Evolutionary conservation across 2,797 vertebrate species (phyloP), one percentile per base, ranked within the genome.

Genomic region (Gymnopithys bicolor): DNA sequence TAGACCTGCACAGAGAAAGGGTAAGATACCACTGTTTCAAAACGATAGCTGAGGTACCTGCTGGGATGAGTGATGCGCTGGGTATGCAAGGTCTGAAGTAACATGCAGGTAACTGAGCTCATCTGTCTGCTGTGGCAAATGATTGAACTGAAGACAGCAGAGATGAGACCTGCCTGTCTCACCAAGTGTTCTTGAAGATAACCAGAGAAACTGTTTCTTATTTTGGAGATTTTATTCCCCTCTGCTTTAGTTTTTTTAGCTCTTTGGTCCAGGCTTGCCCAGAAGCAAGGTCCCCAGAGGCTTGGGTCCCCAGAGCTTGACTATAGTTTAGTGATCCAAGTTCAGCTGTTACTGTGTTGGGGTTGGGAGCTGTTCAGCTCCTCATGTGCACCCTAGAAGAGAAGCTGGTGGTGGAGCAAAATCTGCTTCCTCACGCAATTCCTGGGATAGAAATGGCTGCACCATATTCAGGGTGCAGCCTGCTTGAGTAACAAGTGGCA

Each of bases 401-500:
- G 32, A 21, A 78, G 19, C 32, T 71, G 4, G 0, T 0, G 0
- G 23, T 37, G 32, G 32, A 68, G 35, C 32, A 78, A 80, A 83
- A 74, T 19, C 51, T 77, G 39, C 14, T 77, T 90, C 64, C 15
- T 69, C 41, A 16, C 14, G 22, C 30, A 35, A 0, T 83, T 92
- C 24, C 76, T 33, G 37, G 7, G 33, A 19, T 27, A 74, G 68
- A 33, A 84, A 30, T 0, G 1, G 32, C 79, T 24, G 19, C 6
- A 1, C 45, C 3, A 0, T 23, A 19, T 7, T 7, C 39, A 35
- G 68, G 39, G 23, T 30, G 19, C 63, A 67, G 46, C 32, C 33
- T 25, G 7, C 2, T 1, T 0, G 0, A 80, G 9, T 10, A 73
- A 35, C 2, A 15, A 64, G 56, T 35, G 53, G 52, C 27, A 85